Base-by-base conservation (phyloP, 1,140 invertebrate genomes). In the Philotrypesis tridentata region DNA sequence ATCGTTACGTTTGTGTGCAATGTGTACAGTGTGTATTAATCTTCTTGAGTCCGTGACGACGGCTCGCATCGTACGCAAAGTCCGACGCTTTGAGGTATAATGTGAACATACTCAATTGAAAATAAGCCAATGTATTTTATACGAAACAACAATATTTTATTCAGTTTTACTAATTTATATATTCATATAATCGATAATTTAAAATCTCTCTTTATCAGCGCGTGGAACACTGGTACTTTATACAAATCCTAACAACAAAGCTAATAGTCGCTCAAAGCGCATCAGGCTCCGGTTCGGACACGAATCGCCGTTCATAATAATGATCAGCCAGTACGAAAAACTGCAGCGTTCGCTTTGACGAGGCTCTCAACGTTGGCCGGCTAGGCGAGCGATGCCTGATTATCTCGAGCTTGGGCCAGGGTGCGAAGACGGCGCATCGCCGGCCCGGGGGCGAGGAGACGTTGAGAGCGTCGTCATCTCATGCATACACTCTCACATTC, bases 351-450 rank as follows among this genome's bases (percentile, higher is more conserved):
- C 79, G 82, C 79, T 27, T 80, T 79, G 84, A 68, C 76, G 80
- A 76, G 86, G 85, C 82, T 86, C 83, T 86, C 88, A 88, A 89
- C 89, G 87, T 85, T 84, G 80, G 87, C 88, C 87, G 83, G 88
- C 89, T 90, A 90, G 89, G 87, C 89, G 84, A 89, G 87, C 88
- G 88, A 90, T 90, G 85, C 84, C 81, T 60, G 71, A 67, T 72
- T 25, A 71, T 63, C 76, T 81, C 76, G 71, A 33, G 75, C 72
- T 81, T 82, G 60, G 79, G 67, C 75, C 29, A 82, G 21, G 23
- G 23, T 43, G 43, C 37, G 48, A 55, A 33, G 27, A 74, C 43
- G 29, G 31, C 83, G 83, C 87, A 91, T 91, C 90, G 87, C 87
- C 87, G 87, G 89, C 88, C 87, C 90, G 88, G 89, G 88, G 87